These are phyloP conservation scores for Ptychochromis oligacanthus DNA, from an alignment of 2,113 vertebrate genomes.

Conservation along the genomic window DNA sequence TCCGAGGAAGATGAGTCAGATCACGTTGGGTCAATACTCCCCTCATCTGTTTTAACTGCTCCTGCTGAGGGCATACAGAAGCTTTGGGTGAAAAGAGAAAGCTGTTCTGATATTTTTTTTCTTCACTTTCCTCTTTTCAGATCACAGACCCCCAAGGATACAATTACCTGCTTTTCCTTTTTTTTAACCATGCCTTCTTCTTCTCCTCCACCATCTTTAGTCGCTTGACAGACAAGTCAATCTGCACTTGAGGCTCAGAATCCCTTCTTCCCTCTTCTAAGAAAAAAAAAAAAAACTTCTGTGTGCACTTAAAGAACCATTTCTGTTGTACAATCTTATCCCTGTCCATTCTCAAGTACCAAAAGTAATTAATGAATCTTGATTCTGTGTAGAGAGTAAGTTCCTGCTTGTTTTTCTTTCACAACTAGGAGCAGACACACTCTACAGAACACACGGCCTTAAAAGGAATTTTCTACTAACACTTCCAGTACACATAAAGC, in stretches of 20 bases:
- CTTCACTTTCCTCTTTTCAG: background rate
- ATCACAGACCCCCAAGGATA: slow-evolving; percentile 41
- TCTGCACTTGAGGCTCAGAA: slow-evolving; percentile 1
- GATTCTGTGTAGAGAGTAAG: background rate
- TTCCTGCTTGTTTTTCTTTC: background rate
- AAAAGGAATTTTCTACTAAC: background rate
- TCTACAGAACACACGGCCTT: background rate
- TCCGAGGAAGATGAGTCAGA: slow-evolving; percentile 20
- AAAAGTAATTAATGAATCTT: background rate
- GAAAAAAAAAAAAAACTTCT: background rate
- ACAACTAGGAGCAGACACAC: background rate
- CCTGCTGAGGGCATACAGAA: slow-evolving; percentile 1
- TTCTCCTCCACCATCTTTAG: slow-evolving; percentile 12
- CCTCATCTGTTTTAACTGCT: slow-evolving; percentile 13
- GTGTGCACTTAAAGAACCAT: background rate
- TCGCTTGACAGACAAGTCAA: slow-evolving; percentile 22
- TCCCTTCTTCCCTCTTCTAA: background rate
- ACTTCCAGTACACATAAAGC: background rate
- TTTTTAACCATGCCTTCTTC: slow-evolving; percentile 8
- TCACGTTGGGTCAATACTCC: slow-evolving; percentile 37
- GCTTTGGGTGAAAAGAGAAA: background rate
- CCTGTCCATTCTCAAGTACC: background rate
- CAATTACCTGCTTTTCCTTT: slow-evolving; percentile 45
- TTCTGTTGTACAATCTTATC: background rate
- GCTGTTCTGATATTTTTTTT: background rate